Percentiles rank a stretch among this genome's conserved stretches.
Conservation (phyloP, 2,888 invertebrate species). For the Ornithoptera alexandrae region DNA sequence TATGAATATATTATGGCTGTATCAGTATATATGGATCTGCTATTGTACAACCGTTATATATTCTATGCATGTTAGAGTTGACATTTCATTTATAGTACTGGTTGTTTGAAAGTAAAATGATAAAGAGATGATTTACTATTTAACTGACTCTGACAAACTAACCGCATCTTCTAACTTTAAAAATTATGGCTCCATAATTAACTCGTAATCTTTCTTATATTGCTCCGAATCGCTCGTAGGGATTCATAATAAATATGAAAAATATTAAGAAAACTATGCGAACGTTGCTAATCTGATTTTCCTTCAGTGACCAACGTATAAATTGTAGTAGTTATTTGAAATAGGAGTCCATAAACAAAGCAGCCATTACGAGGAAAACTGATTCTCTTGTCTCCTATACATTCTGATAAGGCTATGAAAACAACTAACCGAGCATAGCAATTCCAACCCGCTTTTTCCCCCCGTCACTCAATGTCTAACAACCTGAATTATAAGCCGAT, state of each 20-base stretch:
- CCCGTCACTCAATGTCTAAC: conserved; percentile 10
- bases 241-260: conserved; percentile 5
- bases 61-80: background rate
- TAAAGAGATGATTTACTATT: background rate
- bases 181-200: background rate
- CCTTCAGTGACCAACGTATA: background rate
- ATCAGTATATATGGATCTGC: background rate
- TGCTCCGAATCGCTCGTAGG: background rate
- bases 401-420: conserved; percentile 14
- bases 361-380: conserved; percentile 11
- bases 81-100: background rate
- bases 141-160: background rate
- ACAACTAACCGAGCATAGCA: background rate
- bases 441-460: background rate
- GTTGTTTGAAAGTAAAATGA: background rate
- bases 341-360: conserved; percentile 8
- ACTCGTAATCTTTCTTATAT: background rate
- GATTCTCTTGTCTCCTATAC: background rate
- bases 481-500: background rate
- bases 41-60: background rate
- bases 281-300: conserved; percentile 19
- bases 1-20: background rate
- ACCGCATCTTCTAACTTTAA: background rate
- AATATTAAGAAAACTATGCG: conserved; percentile 11
- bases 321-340: conserved; percentile 5